Conservation (phyloP, 1,140 invertebrate species). For the Rhopalosiphum padi region DNA sequence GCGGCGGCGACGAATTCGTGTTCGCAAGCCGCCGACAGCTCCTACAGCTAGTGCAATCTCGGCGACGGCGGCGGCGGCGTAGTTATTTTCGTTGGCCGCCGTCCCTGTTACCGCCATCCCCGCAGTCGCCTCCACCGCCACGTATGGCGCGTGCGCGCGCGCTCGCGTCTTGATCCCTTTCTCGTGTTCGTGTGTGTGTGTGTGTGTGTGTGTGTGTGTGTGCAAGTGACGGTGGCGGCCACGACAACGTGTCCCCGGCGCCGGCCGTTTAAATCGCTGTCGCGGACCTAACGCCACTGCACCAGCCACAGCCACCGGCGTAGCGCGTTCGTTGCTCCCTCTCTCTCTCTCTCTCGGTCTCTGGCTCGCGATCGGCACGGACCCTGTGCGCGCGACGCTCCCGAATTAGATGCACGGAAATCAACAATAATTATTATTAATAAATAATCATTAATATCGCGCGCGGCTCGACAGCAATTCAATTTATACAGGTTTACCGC, state of each 20-base stretch:
- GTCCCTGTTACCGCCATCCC: background rate
- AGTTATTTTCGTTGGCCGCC: conserved; percentile 29
- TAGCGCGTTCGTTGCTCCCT: background rate
- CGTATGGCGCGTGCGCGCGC: background rate
- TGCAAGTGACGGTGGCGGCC: background rate
- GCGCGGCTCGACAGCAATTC: background rate
- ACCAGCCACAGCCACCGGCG: background rate
- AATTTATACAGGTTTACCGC: background rate
- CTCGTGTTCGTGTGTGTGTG: background rate
- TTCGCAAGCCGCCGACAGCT: background rate
- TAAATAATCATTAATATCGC: too few relatives aligned
- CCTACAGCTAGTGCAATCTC: background rate
- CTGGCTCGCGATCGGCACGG: background rate
- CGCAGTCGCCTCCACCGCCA: background rate
- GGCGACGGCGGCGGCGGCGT: background rate
- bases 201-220: too few relatives aligned
- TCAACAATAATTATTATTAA: background rate
- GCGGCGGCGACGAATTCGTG: background rate
- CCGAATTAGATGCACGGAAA: background rate
- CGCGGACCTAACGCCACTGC: background rate
- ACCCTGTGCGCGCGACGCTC: too few relatives aligned
- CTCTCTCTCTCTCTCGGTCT: background rate
- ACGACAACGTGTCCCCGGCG: background rate
- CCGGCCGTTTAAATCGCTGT: conserved; percentile 19
- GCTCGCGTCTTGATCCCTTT: too few relatives aligned